These are phyloP conservation scores for Epinephelus lanceolatus DNA, from an alignment of 2,113 vertebrate genomes.

Conservation along the genomic window DNA sequence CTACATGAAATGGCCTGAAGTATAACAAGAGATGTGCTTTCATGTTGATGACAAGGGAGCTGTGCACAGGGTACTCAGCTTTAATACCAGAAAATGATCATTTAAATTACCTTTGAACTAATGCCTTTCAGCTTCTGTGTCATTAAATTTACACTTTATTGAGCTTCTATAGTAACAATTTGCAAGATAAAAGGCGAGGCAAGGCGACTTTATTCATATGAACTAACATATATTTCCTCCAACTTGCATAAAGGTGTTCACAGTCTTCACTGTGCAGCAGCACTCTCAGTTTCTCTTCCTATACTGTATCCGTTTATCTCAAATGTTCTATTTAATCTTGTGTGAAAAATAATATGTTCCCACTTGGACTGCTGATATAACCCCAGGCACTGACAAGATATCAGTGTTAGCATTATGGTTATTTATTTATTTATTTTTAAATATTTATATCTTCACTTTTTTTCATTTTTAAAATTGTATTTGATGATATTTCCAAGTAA, in stretches of 20 bases:
- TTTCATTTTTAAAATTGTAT: neutral
- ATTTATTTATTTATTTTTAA: neutral
- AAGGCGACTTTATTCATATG: no score
- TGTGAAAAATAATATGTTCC: neutral
- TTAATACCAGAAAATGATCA: conserved; percentile 37
- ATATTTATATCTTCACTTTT: neutral
- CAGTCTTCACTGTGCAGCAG: no score
- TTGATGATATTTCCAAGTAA: neutral
- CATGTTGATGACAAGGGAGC: conserved; percentile 12
- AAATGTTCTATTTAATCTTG: neutral
- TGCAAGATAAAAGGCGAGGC: neutral
- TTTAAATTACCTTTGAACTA: conserved; percentile 25
- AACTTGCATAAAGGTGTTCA: neutral
- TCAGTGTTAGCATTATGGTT: neutral
- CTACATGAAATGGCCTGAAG: conserved; percentile 44
- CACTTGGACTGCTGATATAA: neutral
- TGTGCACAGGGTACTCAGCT: neutral
- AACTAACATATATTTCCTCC: neutral
- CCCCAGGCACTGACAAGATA: neutral
- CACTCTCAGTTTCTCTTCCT: neutral
- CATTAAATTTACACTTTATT: conserved; percentile 18
- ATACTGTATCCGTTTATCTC: neutral
- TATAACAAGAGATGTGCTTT: conserved; percentile 28
- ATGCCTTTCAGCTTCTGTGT: neutral
- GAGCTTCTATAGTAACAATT: neutral